These are phyloP conservation scores for Pardosa pseudoannulata DNA, from an alignment of 2,888 invertebrate species.

Conservation along the genomic window DNA sequence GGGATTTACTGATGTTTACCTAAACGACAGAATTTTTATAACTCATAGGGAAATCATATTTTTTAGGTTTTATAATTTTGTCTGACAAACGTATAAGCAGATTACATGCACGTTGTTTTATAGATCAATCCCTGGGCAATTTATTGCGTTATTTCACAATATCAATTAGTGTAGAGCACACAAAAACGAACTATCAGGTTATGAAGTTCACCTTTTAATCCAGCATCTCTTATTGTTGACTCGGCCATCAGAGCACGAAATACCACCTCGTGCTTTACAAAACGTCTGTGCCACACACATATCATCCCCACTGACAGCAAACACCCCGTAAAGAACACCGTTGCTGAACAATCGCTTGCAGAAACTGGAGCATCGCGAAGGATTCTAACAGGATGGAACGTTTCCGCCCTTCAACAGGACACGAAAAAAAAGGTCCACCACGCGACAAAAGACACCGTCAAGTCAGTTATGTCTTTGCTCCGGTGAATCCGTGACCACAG, in stretches of 20 bases:
- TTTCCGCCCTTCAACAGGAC: neutral
- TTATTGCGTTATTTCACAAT: too few relatives aligned
- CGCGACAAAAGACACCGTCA: constrained; percentile 17
- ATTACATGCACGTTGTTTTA: too few relatives aligned
- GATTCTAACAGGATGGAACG: constrained; percentile 15
- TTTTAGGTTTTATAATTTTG: too few relatives aligned
- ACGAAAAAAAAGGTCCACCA: neutral
- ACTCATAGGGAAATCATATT: too few relatives aligned
- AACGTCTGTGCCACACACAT: neutral
- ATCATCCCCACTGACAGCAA: neutral
- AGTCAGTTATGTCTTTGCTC: constrained; percentile 15
- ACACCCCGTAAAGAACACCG: too few relatives aligned
- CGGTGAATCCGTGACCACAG: neutral
- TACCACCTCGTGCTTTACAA: neutral
- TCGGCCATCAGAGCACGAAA: neutral
- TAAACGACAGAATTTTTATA: too few relatives aligned
- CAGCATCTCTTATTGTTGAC: neutral
- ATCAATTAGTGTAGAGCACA: too few relatives aligned
- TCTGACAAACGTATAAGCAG: too few relatives aligned
- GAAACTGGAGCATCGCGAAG: constrained; percentile 6
- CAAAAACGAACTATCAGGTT: too few relatives aligned
- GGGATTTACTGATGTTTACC: too few relatives aligned
- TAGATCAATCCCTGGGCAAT: too few relatives aligned
- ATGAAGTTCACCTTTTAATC: too few relatives aligned
- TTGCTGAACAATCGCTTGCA: neutral